Evolutionary conservation across 2,888 invertebrate species (phyloP).

Genomic region (Perdita meconis): DNA sequence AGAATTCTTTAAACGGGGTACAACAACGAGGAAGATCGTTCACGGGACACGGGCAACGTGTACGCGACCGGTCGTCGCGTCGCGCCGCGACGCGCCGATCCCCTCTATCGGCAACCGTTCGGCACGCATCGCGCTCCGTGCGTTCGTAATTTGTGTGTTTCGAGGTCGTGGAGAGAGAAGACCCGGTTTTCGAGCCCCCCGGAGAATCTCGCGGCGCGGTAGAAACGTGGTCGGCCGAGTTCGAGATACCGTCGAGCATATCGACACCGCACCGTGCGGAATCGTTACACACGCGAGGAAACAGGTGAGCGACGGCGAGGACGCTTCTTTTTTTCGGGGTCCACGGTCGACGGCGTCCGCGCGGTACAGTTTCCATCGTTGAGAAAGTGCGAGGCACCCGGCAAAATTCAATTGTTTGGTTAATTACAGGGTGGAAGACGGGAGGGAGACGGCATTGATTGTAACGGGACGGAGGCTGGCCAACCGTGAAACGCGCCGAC

Average conservation of each 20-base stretch:
- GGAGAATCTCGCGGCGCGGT: conserved; percentile 68
- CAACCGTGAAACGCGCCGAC: conserved; percentile 29
- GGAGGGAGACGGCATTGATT: conserved; percentile 16
- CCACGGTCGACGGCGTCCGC: conserved; percentile 13
- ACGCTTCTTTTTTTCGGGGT: neutral
- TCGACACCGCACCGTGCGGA: conserved; percentile 49
- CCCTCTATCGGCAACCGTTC: conserved; percentile 55
- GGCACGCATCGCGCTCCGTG: conserved; percentile 60
- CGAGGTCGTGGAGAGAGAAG: conserved; percentile 77
- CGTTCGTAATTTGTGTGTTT: conserved; percentile 79
- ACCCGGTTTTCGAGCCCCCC: conserved; percentile 69
- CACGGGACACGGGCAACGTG: conserved; percentile 7
- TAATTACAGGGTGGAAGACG: conserved; percentile 11
- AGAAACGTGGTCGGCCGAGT: conserved; percentile 65
- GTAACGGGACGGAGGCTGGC: neutral
- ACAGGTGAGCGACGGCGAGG: conserved; percentile 16
- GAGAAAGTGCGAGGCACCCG: conserved; percentile 38
- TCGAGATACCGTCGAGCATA: conserved; percentile 62
- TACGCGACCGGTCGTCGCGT: conserved; percentile 9
- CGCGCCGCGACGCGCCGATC: conserved; percentile 33
- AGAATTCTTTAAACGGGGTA: conserved; percentile 21
- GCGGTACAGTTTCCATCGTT: conserved; percentile 4
- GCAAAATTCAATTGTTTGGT: conserved; percentile 19
- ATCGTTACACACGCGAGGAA: conserved; percentile 12
- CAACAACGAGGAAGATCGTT: conserved; percentile 13